phyloP scores from a whole-genome alignment of 1,140 invertebrate species.

The Diploscapter pachys region DNA sequence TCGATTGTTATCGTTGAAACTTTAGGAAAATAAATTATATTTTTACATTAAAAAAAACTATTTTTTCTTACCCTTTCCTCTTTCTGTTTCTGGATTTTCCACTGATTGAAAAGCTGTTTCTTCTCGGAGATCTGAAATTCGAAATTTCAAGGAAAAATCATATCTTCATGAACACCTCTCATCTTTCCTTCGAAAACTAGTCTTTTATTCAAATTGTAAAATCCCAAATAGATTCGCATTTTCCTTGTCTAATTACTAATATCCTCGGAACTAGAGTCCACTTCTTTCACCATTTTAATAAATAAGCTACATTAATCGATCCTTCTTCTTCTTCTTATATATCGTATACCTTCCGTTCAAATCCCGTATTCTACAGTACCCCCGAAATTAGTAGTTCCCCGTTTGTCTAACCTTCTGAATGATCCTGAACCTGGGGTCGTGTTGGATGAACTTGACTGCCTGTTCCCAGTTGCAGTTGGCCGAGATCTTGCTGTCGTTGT shows the following conservation, averaged over 20 bases:
- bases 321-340: neutral
- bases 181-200: no score
- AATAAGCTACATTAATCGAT: neutral
- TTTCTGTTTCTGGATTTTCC: conserved; percentile 97
- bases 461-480: conserved; percentile 94
- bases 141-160: no score
- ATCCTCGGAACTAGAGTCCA: neutral
- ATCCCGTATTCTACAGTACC: neutral
- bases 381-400: neutral
- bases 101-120: conserved; percentile 96
- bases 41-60: conserved; percentile 19
- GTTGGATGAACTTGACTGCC: conserved; percentile 72
- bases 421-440: conserved; percentile 84
- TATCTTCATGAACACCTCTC: no score
- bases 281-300: conserved; percentile 1
- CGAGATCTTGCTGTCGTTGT: conserved; percentile 73
- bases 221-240: no score
- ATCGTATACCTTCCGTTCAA: neutral
- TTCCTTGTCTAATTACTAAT: no score
- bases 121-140: conserved; percentile 67
- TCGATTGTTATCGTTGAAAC: neutral
- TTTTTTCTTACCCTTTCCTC: conserved; percentile 65
- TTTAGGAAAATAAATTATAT: neutral
- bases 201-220: no score
- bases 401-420: conserved; percentile 71